Base-by-base conservation (phyloP, 2,888 invertebrate species). In the Phorcus lineatus region DNA sequence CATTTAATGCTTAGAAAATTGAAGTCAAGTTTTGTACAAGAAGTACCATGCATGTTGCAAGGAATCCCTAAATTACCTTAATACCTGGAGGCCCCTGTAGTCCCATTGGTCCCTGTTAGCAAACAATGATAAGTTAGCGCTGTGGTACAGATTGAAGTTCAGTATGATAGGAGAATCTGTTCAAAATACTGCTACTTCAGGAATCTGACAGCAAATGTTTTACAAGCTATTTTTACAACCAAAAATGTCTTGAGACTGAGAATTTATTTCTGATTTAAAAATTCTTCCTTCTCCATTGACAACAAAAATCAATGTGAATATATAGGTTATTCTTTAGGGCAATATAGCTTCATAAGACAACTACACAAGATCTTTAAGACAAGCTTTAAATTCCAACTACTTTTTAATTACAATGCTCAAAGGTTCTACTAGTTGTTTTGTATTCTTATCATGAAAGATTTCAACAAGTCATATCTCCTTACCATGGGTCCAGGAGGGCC, bases 401-500 rank as follows among this genome's bases (percentile, higher is more conserved):
- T 13, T 47, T 11, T 6, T 24, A 57, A 24, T 16, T 24, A 7
- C 7, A 9, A 24, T 7, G 7, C 6, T n/a, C 19, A 3, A 7
- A 7, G 16, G 19, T 9, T 57, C 4, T 1, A 57, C 36, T 9
- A 57, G 1, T 9, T 16, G 19, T n/a, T 57, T 57, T 7, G n/a
- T 57, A 57, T 57, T 24, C 13, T 24, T n/a, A 1, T 13, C 6
- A 24, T 57, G n/a, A n/a, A 57, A 24, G 57, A 24, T 1, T n/a
- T 1, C 9, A n/a, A 57, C 57, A 4, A 57, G 7, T 7, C 19
- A 4, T 47, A 47, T 47, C 47, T 57, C 57, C 96, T 96, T 95
- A 97, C 97, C 96, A 95, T 95, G 83, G 95, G 94, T 79, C 97
- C 97, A 89, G 95, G 94, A 92, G 96, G 96, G 86, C 97, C 97